phyloP scores from a whole-genome alignment of 2,797 vertebrate species.

The Coreius guichenoti region DNA sequence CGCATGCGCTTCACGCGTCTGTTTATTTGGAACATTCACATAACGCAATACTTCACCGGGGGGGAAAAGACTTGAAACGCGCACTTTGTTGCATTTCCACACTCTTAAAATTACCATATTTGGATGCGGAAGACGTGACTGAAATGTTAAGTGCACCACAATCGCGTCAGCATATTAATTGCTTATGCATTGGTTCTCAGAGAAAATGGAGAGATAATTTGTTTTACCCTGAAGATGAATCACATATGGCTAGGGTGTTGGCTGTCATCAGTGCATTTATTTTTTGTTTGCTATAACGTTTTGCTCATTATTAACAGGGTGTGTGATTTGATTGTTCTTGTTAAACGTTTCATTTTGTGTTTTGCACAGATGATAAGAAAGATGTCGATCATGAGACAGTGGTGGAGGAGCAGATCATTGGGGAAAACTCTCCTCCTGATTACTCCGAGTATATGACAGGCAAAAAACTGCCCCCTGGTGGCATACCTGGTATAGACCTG shows the following conservation, averaged over 20 bases:
- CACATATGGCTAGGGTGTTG: not conserved
- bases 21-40: not conserved
- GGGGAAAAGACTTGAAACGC: not conserved
- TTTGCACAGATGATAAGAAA: constrained; percentile 94
- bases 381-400: constrained; percentile 96
- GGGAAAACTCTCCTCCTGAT: constrained; percentile 96
- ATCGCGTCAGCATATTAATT: too few species aligned
- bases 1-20: constrained; percentile 5
- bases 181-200: not conserved
- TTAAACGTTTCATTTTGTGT: constrained; percentile 15
- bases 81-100: not conserved
- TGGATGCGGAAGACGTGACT: not conserved
- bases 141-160: not conserved
- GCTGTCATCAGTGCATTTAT: not conserved
- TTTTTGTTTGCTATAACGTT: not conserved
- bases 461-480: constrained; percentile 97
- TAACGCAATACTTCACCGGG: not conserved
- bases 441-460: constrained; percentile 99
- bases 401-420: constrained; percentile 94
- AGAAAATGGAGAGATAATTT: not conserved
- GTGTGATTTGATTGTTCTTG: not conserved
- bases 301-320: not conserved
- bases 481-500: constrained; percentile 96
- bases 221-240: not conserved
- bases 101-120: not conserved